These are phyloP conservation scores for Cynopterus brachyotis DNA, from an alignment of 2,113 vertebrate species.

Conservation along the genomic window DNA sequence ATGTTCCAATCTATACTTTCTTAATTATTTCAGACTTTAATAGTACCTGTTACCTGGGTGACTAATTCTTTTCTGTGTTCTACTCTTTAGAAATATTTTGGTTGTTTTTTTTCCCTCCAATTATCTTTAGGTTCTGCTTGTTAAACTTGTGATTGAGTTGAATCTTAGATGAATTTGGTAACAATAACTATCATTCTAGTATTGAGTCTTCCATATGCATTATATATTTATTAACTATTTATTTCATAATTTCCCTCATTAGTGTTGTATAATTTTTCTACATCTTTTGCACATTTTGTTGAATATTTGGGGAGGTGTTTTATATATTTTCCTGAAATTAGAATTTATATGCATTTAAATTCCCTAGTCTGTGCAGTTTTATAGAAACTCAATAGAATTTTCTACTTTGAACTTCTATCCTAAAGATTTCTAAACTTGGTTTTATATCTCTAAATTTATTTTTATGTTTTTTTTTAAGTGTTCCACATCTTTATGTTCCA, in stretches of 20 bases:
- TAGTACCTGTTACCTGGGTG: not conserved
- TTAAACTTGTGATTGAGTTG: not conserved
- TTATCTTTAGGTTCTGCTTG: not conserved
- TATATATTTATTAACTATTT: not conserved
- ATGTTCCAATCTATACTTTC: not conserved
- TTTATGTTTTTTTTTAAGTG: not conserved
- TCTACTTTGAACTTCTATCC: not conserved
- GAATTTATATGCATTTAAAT: not conserved
- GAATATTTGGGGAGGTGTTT: not conserved
- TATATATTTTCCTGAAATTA: not conserved
- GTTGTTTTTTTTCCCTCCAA: rapidly evolving
- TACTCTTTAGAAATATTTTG: not conserved
- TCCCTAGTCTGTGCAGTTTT: not conserved
- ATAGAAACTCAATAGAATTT: not conserved
- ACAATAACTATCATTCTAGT: not conserved
- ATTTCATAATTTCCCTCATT: not conserved
- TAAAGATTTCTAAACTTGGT: not conserved
- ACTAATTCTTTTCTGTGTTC: not conserved
- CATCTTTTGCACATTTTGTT: not conserved
- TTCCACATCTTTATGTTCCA: not conserved
- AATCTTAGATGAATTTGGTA: not conserved
- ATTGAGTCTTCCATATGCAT: not conserved
- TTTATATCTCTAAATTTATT: not conserved
- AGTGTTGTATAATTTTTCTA: not conserved
- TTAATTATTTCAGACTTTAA: not conserved